These are phyloP conservation scores for Gymnothorax javanicus DNA, from an alignment of 2,797 vertebrate species.

Conservation along the genomic window DNA sequence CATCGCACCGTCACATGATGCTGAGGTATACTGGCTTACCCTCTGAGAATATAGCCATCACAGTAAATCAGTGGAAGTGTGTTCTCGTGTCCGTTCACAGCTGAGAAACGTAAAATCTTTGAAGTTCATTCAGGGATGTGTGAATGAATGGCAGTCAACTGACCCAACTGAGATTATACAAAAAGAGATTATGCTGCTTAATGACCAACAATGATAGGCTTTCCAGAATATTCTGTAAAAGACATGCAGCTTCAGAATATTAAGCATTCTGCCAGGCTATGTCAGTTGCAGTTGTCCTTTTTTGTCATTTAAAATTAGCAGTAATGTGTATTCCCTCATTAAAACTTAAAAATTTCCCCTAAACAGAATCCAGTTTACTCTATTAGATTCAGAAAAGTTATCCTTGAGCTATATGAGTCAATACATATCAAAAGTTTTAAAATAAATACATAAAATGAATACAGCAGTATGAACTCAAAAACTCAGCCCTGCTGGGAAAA, in stretches of 20 bases:
- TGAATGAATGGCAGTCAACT: not conserved
- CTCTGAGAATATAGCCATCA: not conserved
- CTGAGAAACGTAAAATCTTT: not conserved
- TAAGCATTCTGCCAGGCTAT: not conserved
- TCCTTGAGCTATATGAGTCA: not conserved
- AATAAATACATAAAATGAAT: slow-evolving; percentile 12
- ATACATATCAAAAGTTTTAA: not conserved
- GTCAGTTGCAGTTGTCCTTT: not conserved
- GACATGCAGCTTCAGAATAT: not conserved
- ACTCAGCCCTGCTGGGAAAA: not conserved
- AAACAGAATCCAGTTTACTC: not conserved
- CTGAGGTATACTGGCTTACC: slow-evolving; percentile 17
- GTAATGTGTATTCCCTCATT: not conserved
- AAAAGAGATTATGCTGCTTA: not conserved
- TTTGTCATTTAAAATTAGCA: not conserved
- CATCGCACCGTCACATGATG: not conserved
- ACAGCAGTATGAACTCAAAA: slow-evolving; percentile 19
- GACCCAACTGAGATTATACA: not conserved
- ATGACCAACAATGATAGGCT: not conserved
- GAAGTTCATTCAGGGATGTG: not conserved
- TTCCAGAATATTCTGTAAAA: not conserved
- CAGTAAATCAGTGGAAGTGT: not conserved
- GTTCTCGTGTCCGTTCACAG: not conserved
- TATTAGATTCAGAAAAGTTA: not conserved
- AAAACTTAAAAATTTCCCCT: not conserved